Evolutionary conservation across 2,888 invertebrate species (phyloP), one percentile per base, ranked within the genome.

Genomic region (Diogma glabrata): DNA sequence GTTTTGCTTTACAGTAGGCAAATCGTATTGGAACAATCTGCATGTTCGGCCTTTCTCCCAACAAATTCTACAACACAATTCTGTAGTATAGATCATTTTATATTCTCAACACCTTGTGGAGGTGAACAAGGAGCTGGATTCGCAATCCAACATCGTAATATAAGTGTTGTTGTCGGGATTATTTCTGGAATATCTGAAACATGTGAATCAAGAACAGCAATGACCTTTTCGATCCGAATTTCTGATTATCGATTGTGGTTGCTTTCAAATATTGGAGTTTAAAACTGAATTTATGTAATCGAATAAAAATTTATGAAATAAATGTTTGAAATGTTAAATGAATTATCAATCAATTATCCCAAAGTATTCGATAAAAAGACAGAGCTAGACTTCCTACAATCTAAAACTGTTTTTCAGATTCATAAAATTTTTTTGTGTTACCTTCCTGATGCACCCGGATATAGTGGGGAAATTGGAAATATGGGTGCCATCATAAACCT

Each of bases 121-220:
- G 43, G 43, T 2, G 43, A 43, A 22, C 43, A 43, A 43, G 43
- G 43, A 3, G 43, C 43, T n/a, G 43, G 43, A 6, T 43, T 43
- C 23, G 43, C 23, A n/a, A 20, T 22, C 7, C 22, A 22, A 43
- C n/a, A 14, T 22, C 43, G 43, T n/a, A 22, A 43, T 22, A 12
- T 22, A 22, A n/a, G 22, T 7, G 43, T 43, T 43, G 12, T 43
- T n/a, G 43, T 43, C 3, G 43, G 43, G 14, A 20, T 43, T 22
- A 14, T 43, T 3, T 43, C 43, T 8, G 20, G 22, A 8, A 10
- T 43, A 5, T 5, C 5, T 2, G 43, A 23, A 6, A 22, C 12
- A n/a, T 43, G 43, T 22, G 23, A 43, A 22, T 8, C 23, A 2
- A 23, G n/a, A 14, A 43, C 43, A 22, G 12, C 43, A 23, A 9